Evolutionary conservation across 37 sponge, comb jelly and placozoan genomes (phyloP).

Genomic region (Crambe crambe): DNA sequence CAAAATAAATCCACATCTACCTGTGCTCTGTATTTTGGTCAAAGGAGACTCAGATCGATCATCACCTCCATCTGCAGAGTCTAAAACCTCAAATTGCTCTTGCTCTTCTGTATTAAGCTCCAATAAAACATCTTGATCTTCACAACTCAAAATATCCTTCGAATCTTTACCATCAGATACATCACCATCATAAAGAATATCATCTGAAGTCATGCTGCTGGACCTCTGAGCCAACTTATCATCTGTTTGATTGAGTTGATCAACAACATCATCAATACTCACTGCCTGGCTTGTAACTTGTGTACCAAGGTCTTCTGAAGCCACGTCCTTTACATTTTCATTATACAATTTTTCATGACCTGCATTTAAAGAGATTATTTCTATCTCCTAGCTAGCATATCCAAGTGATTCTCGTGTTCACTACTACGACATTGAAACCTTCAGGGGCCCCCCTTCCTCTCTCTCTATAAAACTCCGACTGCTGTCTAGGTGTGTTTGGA

Average conservation of each 20-base stretch:
- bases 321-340: neutral
- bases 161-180: neutral
- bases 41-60: too few species aligned
- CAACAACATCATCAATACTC: too few species aligned
- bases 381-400: too few species aligned
- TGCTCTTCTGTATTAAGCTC: slow-evolving; percentile 21
- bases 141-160: neutral
- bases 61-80: slow-evolving; percentile 20
- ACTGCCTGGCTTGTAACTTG: neutral
- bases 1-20: too few species aligned
- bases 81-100: slow-evolving; percentile 61
- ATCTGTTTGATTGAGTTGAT: too few species aligned
- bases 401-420: too few species aligned
- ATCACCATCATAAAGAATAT: slow-evolving; percentile 8
- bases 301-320: neutral
- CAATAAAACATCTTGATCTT: slow-evolving; percentile 1
- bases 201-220: slow-evolving; percentile 7
- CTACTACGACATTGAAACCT: too few species aligned
- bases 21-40: neutral
- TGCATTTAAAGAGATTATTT: too few species aligned
- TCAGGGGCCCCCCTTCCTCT: too few species aligned
- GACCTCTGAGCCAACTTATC: neutral
- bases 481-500: too few species aligned
- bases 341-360: too few species aligned
- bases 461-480: too few species aligned